phyloP scores from a whole-genome alignment of 2,888 invertebrate species.

The Protophormia terraenovae region DNA sequence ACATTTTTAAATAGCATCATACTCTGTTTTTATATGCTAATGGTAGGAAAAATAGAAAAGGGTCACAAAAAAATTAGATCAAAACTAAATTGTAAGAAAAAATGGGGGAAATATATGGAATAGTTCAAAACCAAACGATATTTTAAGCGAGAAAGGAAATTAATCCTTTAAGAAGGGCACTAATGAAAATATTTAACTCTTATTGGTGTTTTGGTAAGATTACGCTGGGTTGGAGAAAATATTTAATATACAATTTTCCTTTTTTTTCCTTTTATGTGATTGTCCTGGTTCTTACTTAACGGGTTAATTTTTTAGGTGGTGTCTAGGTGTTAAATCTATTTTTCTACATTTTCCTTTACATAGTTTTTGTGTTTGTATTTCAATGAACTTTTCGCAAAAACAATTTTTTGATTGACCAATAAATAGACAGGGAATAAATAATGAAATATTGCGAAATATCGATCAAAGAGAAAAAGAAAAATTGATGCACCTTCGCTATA shows the following conservation, averaged over 20 bases:
- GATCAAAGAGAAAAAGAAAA: no score
- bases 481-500: not conserved
- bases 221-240: no score
- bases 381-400: slow-evolving; percentile 10
- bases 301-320: not conserved
- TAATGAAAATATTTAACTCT: no score
- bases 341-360: not conserved
- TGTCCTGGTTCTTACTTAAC: not conserved
- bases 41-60: slow-evolving; percentile 7
- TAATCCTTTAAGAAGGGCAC: not conserved
- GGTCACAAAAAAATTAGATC: not conserved
- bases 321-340: slow-evolving; percentile 17
- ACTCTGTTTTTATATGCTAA: slow-evolving; percentile 11
- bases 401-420: slow-evolving; percentile 31
- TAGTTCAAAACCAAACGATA: not conserved
- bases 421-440: slow-evolving; percentile 1
- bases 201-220: no score
- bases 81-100: not conserved
- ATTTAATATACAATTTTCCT: no score
- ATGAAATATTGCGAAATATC: not conserved
- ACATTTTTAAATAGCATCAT: slow-evolving; percentile 2
- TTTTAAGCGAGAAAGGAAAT: not conserved
- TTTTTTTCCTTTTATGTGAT: not conserved
- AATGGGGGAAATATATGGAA: not conserved
- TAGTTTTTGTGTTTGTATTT: not conserved